A percentile compares a stretch with the other conserved stretches of the same genome.
These are phyloP conservation scores for Machaerirhynchus nigripectus DNA, from an alignment of 2,113 vertebrate genomes.

Conservation along the genomic window DNA sequence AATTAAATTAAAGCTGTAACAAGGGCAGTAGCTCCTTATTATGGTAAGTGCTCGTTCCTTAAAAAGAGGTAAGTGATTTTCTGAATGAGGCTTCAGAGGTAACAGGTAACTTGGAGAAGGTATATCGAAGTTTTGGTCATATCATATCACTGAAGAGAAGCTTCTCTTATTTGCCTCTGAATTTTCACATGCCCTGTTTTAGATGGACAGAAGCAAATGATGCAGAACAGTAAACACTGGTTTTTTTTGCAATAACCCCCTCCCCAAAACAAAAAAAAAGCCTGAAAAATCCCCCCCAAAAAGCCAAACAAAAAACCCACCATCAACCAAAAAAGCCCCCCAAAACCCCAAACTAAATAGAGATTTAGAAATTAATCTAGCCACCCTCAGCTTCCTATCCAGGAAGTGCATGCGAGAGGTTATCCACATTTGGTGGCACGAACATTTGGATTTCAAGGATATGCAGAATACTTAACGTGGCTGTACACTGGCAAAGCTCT, in stretches of 20 bases:
- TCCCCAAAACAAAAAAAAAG: neutral
- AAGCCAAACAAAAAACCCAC: neutral
- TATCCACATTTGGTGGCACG: neutral
- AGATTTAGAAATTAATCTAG: neutral
- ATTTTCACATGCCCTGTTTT: neutral
- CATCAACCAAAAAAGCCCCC: neutral
- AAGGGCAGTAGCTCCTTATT: neutral
- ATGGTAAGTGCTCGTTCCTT: neutral
- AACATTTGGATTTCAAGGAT: neutral
- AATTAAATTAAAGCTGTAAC: neutral
- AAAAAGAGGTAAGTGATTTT: neutral
- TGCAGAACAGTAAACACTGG: neutral
- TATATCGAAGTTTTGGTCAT: neutral
- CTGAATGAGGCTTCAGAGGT: neutral
- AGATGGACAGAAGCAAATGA: neutral
- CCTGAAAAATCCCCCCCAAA: neutral
- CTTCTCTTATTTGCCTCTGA: neutral
- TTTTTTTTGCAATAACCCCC: neutral
- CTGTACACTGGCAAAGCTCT: neutral
- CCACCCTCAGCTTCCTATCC: neutral
- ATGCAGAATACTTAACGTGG: neutral
- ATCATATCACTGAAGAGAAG: neutral
- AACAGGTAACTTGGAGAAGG: neutral
- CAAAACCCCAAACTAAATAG: fast-evolving
- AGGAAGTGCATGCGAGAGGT: neutral